Evolutionary conservation across 2,797 vertebrate species (phyloP).

Genomic region (Macropodus opercularis): DNA sequence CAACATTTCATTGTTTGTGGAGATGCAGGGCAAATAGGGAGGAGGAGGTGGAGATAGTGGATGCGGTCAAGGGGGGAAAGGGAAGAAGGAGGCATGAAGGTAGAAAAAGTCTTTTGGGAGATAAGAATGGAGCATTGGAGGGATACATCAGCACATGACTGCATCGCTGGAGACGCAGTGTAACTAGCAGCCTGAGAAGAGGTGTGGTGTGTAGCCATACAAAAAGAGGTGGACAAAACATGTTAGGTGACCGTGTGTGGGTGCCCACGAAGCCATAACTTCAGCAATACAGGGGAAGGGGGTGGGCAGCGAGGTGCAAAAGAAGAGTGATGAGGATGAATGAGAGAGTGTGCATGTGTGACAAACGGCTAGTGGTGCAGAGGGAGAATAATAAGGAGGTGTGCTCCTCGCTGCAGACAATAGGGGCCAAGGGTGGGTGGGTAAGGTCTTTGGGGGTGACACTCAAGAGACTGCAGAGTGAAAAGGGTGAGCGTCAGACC

Average conservation of each 20-base stretch:
- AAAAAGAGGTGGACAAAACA: conserved; percentile 30
- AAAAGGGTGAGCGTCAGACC: conserved; percentile 1
- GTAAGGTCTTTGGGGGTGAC: conserved; percentile 28
- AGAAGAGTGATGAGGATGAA: conserved; percentile 64
- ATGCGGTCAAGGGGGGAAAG: conserved; percentile 33
- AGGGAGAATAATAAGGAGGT: conserved; percentile 56
- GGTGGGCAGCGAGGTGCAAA: conserved; percentile 43
- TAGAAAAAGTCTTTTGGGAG: conserved; percentile 52
- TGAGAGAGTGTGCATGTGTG: conserved; percentile 42
- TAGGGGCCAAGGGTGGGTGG: conserved; percentile 45
- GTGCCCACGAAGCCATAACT: neutral
- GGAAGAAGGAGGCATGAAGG: conserved; percentile 41
- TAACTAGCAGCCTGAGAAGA: conserved; percentile 52
- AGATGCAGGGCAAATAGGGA: conserved; percentile 14
- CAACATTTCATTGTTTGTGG: conserved; percentile 32
- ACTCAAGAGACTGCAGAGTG: conserved; percentile 16
- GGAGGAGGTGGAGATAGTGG: neutral
- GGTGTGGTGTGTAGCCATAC: conserved; percentile 30
- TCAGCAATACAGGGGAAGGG: conserved; percentile 13
- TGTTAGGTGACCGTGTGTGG: conserved; percentile 16
- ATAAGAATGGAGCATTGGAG: conserved; percentile 56
- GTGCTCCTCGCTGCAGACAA: conserved; percentile 57
- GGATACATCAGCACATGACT: conserved; percentile 54
- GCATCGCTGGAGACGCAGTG: conserved; percentile 55
- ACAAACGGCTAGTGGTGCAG: conserved; percentile 48